Evolutionary conservation across 2,113 vertebrate species (phyloP).

Genomic region (Mastomys coucha): DNA sequence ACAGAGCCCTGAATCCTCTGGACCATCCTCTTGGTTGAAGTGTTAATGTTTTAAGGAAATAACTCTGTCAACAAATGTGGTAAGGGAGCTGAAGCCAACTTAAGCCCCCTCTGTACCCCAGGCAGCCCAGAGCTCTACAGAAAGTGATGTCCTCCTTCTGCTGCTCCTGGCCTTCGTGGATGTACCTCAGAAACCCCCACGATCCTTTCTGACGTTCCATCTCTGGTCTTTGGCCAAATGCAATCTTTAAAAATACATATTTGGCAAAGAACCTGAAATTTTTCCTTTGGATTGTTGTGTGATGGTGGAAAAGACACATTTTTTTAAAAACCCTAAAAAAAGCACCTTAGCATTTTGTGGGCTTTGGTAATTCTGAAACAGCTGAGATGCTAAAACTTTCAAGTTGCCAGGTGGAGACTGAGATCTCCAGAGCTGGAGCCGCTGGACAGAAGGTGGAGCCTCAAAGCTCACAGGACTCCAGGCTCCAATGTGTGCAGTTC

Average conservation of each 20-base stretch:
- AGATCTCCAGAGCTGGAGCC: constrained; percentile 70
- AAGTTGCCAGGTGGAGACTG: constrained; percentile 75
- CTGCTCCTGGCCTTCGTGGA: background rate
- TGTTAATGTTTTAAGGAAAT: background rate
- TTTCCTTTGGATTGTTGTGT: constrained; percentile 76
- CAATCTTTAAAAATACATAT: constrained; percentile 81
- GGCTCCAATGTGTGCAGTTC: background rate
- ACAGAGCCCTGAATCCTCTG: background rate
- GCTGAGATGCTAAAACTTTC: constrained; percentile 81
- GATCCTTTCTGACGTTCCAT: constrained; percentile 62
- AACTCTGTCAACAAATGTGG: background rate
- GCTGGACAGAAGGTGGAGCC: constrained; percentile 67
- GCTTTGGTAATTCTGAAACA: constrained; percentile 82
- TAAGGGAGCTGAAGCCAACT: background rate
- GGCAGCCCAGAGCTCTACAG: background rate
- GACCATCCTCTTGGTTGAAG: background rate
- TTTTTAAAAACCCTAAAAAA: constrained; percentile 81
- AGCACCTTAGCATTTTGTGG: constrained; percentile 83
- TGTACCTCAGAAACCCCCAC: constrained; percentile 43
- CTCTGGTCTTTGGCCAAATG: constrained; percentile 78
- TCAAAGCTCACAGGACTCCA: constrained; percentile 4
- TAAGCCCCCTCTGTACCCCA: background rate
- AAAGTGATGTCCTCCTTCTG: background rate
- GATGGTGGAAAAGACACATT: constrained; percentile 78
- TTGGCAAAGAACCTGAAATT: constrained; percentile 76